phyloP scores from a whole-genome alignment of 2,113 vertebrate species.

The Cephalopterus ornatus region DNA sequence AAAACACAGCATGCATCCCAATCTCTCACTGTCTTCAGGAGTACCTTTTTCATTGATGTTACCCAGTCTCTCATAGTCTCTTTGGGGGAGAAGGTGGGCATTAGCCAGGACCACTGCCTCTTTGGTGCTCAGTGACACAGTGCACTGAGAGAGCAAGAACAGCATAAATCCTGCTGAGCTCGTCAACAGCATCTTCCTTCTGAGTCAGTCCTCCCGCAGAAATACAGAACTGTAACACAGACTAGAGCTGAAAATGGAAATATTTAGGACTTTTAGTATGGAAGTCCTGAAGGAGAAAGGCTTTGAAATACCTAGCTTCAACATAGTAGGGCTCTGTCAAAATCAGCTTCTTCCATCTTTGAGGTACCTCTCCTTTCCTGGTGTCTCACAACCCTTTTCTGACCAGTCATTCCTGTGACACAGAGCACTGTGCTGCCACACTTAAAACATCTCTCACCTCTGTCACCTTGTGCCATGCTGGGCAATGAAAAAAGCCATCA shows the following conservation, averaged over 20 bases:
- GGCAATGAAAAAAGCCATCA: neutral
- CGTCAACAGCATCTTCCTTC: constrained; percentile 10
- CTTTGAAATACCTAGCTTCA: neutral
- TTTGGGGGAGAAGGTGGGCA: constrained; percentile 71
- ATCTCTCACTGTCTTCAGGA: neutral
- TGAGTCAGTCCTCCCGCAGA: neutral
- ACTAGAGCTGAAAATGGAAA: neutral
- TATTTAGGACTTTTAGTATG: neutral
- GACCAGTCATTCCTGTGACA: neutral
- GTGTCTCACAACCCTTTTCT: neutral
- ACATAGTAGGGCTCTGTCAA: neutral
- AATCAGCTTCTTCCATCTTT: neutral
- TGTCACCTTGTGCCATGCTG: neutral
- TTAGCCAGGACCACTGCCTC: constrained; percentile 70
- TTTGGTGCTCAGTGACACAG: constrained; percentile 25
- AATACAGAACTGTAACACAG: neutral
- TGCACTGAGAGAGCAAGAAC: constrained; percentile 36
- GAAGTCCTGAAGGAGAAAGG: neutral
- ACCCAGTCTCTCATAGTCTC: constrained; percentile 67
- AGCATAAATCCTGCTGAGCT: neutral
- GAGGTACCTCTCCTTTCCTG: neutral
- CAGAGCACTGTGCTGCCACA: neutral
- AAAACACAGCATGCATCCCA: neutral
- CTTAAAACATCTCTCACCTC: neutral
- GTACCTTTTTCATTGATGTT: constrained; percentile 79